Conservation (phyloP, 1,140 invertebrate genomes). For the Drosophila triauraria region DNA sequence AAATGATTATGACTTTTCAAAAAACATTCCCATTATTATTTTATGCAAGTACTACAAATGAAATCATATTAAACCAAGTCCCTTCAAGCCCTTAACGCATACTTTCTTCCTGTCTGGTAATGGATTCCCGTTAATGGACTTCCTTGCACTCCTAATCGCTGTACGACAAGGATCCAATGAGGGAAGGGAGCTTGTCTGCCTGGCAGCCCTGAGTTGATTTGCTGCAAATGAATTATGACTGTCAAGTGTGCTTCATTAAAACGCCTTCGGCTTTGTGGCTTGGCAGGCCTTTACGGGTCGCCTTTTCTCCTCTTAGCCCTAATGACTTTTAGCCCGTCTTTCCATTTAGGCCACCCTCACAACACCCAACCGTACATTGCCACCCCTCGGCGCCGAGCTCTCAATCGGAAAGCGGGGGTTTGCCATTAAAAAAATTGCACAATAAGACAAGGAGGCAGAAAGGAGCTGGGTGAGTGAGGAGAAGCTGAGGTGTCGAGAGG, state of each 20-base stretch:
- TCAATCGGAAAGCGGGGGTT: constrained; percentile 25
- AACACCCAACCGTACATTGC: constrained; percentile 4
- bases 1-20: neutral
- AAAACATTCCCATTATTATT: neutral
- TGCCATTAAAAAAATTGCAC: constrained; percentile 64
- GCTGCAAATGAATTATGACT: constrained; percentile 76
- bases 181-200: constrained; percentile 16
- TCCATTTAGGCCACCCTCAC: constrained; percentile 43
- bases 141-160: constrained; percentile 54
- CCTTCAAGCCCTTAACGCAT: neutral
- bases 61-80: neutral
- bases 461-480: constrained; percentile 5
- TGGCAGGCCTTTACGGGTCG: constrained; percentile 45
- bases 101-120: constrained; percentile 22
- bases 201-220: constrained; percentile 59
- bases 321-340: constrained; percentile 70
- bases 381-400: constrained; percentile 8
- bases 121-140: constrained; percentile 60
- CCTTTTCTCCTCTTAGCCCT: constrained; percentile 65
- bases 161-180: constrained; percentile 11
- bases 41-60: neutral
- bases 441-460: constrained; percentile 41
- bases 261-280: constrained; percentile 68
- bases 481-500: constrained; percentile 18
- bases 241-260: constrained; percentile 79